Percentiles rank a stretch among this genome's conserved stretches.
Conservation (phyloP, 1,140 invertebrate genomes). For the Drosophila quadrilineata region DNA sequence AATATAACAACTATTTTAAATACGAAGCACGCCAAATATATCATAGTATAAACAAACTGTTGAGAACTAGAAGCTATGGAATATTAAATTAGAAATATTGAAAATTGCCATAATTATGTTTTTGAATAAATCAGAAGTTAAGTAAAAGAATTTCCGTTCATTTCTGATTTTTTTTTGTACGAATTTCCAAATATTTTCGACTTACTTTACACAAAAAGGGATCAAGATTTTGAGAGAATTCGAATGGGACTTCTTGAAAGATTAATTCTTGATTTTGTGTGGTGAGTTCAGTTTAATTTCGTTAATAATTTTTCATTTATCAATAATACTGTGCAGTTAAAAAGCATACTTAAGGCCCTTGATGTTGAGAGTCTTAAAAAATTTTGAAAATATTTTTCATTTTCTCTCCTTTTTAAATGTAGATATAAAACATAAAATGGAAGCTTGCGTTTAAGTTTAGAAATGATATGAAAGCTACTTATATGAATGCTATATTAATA, state of each 20-base stretch:
- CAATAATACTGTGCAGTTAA: conserved; percentile 43
- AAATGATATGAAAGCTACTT: conserved; percentile 15
- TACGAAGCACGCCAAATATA: conserved; percentile 41
- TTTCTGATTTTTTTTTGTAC: too few species aligned
- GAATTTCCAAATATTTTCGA: too few species aligned
- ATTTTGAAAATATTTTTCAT: too few species aligned
- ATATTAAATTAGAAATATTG: too few species aligned
- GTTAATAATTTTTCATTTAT: background rate
- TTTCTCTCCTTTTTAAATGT: background rate
- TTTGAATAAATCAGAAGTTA: conserved; percentile 16
- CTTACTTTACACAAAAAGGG: too few species aligned
- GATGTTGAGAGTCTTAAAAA: background rate
- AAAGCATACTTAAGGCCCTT: conserved; percentile 42
- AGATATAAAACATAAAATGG: background rate
- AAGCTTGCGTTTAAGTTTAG: conserved; percentile 7
- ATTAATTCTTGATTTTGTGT: conserved; percentile 74
- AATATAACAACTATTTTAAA: conserved; percentile 10
- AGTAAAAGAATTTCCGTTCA: conserved; percentile 18
- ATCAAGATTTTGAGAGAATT: too few species aligned
- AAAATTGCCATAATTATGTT: conserved; percentile 26
- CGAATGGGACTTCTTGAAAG: too few species aligned
- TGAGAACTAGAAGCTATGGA: conserved; percentile 33
- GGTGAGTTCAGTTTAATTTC: conserved; percentile 77
- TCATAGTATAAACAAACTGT: too few species aligned
- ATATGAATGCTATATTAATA: conserved; percentile 3